Conservation (phyloP, 1,140 invertebrate genomes). For the Musca domestica region DNA sequence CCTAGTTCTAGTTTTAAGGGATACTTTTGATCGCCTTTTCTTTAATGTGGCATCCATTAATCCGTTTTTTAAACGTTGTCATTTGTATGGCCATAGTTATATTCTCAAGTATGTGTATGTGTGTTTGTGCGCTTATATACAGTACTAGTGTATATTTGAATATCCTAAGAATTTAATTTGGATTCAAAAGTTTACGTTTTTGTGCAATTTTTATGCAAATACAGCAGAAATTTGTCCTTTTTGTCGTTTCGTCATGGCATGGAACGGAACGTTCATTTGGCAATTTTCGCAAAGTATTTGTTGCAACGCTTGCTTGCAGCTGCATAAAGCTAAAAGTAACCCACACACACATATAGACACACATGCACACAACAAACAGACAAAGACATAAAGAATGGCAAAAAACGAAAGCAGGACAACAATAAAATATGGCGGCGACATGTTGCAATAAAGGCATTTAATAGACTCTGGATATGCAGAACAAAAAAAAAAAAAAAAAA, state of each 20-base stretch:
- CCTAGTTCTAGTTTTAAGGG: no score
- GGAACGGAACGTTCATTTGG: no score
- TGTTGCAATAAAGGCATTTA: constrained; percentile 19
- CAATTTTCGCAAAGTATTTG: constrained; percentile 8
- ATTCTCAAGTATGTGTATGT: not conserved
- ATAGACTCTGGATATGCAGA: constrained; percentile 19
- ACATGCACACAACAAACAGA: not conserved
- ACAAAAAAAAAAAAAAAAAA: not conserved
- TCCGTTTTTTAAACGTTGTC: no score
- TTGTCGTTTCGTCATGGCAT: not conserved
- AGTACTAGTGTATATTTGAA: not conserved
- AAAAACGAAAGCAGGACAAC: not conserved
- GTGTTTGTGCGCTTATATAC: not conserved
- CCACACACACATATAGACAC: not conserved
- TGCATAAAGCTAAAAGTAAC: constrained; percentile 3
- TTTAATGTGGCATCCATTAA: no score
- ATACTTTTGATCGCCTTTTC: no score
- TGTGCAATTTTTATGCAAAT: constrained; percentile 13
- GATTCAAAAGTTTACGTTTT: constrained; percentile 7
- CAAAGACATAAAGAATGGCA: not conserved
- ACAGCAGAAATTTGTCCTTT: not conserved
- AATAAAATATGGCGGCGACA: constrained; percentile 19
- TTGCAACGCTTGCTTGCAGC: not conserved
- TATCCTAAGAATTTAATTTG: constrained; percentile 17
- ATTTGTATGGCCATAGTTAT: no score